A percentile compares a stretch with the other conserved stretches of the same genome.
phyloP scores from a whole-genome alignment of 2,888 invertebrate species.

The Lathronympha strigana region DNA sequence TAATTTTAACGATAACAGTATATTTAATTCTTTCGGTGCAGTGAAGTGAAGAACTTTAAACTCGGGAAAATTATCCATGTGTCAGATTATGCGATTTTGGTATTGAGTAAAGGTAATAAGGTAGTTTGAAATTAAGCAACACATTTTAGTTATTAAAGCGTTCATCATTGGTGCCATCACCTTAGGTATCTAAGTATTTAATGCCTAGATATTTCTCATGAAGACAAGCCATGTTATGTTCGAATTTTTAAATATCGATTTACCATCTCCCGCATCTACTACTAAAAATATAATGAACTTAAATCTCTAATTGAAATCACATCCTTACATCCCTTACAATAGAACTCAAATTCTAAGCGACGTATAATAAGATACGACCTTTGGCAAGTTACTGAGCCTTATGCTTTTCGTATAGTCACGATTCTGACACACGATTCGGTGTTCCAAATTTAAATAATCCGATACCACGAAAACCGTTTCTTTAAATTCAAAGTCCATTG shows the following conservation, averaged over 20 bases:
- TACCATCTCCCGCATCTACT: constrained; percentile 1
- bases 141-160: no score
- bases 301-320: not conserved
- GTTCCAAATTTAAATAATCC: constrained; percentile 46
- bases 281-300: not conserved
- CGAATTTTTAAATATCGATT: constrained; percentile 41
- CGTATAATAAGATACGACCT: constrained; percentile 9
- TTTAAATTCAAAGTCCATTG: constrained; percentile 4
- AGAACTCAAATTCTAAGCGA: not conserved
- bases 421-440: constrained; percentile 51
- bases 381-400: constrained; percentile 30
- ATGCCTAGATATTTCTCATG: constrained; percentile 32
- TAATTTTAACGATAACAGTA: not conserved
- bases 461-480: constrained; percentile 1
- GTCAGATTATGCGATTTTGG: no score
- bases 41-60: no score
- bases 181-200: constrained; percentile 10
- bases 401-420: constrained; percentile 53
- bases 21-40: no score
- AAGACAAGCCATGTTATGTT: constrained; percentile 32
- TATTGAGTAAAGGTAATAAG: no score
- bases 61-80: no score
- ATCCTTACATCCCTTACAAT: not conserved
- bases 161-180: no score
- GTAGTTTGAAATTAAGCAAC: no score